These are phyloP conservation scores for Heterohyrax brucei DNA, from an alignment of 2,797 vertebrate genomes.

Conservation along the genomic window DNA sequence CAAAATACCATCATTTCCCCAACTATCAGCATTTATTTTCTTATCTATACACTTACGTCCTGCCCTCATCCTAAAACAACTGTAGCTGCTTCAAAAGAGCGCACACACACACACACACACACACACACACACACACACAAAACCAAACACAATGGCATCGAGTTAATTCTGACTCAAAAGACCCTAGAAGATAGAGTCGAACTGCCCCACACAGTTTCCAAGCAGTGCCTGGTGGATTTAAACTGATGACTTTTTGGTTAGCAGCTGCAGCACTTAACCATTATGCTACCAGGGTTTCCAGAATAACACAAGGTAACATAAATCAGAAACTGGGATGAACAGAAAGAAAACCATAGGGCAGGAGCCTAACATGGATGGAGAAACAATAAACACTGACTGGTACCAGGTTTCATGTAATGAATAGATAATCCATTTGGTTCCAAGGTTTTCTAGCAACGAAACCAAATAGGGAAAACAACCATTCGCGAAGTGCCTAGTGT, in stretches of 20 bases:
- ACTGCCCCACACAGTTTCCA: too few species aligned
- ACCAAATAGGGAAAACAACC: neutral
- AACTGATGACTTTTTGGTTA: neutral
- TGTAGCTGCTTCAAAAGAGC: neutral
- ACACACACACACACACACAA: too few species aligned
- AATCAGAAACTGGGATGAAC: neutral
- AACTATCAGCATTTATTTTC: neutral
- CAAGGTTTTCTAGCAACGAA: conserved; percentile 38
- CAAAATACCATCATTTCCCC: neutral
- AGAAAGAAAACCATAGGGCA: neutral
- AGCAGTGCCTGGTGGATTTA: neutral
- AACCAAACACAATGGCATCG: neutral
- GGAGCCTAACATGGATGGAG: neutral
- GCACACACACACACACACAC: neutral
- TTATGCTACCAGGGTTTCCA: neutral
- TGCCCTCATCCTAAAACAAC: neutral
- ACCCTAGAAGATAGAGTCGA: too few species aligned
- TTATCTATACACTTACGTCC: neutral
- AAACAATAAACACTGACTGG: neutral
- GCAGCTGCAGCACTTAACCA: too few species aligned
- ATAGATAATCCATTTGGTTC: neutral
- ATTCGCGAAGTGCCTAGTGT: neutral
- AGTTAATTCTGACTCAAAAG: neutral
- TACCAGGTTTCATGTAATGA: neutral
- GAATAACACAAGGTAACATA: neutral